Evolutionary conservation across 2,888 invertebrate species (phyloP).

Genomic region (Prosapia bicincta): DNA sequence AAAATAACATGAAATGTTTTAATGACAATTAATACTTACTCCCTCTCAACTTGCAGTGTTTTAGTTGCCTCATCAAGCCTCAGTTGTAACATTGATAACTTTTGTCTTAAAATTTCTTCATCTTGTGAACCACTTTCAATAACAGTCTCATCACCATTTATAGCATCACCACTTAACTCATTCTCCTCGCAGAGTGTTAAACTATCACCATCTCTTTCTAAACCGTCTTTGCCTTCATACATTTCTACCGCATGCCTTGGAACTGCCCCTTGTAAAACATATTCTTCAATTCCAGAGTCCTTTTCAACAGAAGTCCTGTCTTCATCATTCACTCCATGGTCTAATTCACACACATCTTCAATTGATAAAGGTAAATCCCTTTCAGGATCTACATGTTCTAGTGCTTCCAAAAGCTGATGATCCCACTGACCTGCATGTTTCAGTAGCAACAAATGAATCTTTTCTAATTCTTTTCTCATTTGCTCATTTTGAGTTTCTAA

Average conservation of each 20-base stretch:
- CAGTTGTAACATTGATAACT: slow-evolving; percentile 63
- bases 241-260: slow-evolving; percentile 56
- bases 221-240: slow-evolving; percentile 42
- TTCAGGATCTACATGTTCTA: slow-evolving; percentile 49
- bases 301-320: slow-evolving; percentile 31
- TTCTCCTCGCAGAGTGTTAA: not conserved
- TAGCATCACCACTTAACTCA: slow-evolving; percentile 3
- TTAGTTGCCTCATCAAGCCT: slow-evolving; percentile 71
- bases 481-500: slow-evolving; percentile 72
- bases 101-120: slow-evolving; percentile 59
- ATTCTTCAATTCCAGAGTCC: slow-evolving; percentile 53
- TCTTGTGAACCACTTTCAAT: slow-evolving; percentile 40
- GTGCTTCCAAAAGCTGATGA: slow-evolving; percentile 49
- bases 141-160: slow-evolving; percentile 15
- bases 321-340: slow-evolving; percentile 27
- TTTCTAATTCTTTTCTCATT: slow-evolving; percentile 76
- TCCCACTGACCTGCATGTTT: slow-evolving; percentile 70
- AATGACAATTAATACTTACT: slow-evolving; percentile 54
- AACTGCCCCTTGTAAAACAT: slow-evolving; percentile 60
- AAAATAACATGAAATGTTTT: too few species aligned
- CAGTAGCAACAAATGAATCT: slow-evolving; percentile 62
- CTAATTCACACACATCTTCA: slow-evolving; percentile 30
- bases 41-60: slow-evolving; percentile 66
- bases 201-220: slow-evolving; percentile 40
- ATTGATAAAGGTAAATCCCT: slow-evolving; percentile 44